Conservation (phyloP, 2,113 vertebrate genomes). For the Gadus macrocephalus region DNA sequence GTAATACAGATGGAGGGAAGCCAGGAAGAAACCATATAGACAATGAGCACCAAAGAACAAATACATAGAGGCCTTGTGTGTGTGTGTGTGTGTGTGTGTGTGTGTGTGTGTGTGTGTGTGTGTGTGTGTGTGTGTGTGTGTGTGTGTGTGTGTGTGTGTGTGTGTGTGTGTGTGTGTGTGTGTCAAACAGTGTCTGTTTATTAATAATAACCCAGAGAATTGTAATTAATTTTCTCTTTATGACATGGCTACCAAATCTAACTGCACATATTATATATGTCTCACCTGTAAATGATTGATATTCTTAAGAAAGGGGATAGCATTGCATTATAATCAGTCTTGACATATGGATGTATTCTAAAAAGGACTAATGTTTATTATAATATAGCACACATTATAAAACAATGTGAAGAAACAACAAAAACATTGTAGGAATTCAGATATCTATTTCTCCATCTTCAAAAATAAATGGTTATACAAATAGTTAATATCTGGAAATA, state of each 20-base stretch:
- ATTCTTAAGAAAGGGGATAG: slow-evolving; percentile 18
- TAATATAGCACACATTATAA: not conserved
- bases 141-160: too few relatives aligned
- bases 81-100: too few relatives aligned
- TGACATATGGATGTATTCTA: not conserved
- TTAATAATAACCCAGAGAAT: too few relatives aligned
- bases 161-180: too few relatives aligned
- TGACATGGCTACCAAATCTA: slow-evolving; percentile 11
- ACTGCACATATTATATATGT: slow-evolving; percentile 1
- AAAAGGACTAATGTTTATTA: not conserved
- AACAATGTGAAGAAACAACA: slow-evolving; percentile 38
- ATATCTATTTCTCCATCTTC: slow-evolving; percentile 1
- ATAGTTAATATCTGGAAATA: too few relatives aligned
- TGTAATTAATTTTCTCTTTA: not conserved
- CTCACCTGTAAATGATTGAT: slow-evolving; percentile 36
- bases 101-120: too few relatives aligned
- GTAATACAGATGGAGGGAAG: slow-evolving; percentile 23
- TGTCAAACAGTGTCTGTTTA: too few relatives aligned
- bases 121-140: too few relatives aligned
- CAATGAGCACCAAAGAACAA: not conserved
- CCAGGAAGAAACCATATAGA: slow-evolving; percentile 5
- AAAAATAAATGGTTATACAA: not conserved
- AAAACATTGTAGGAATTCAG: not conserved
- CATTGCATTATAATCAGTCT: slow-evolving; percentile 10
- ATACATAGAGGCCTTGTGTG: not conserved